These are phyloP conservation scores for Tachycineta bicolor DNA, from an alignment of 2,113 vertebrate genomes.

Conservation along the genomic window DNA sequence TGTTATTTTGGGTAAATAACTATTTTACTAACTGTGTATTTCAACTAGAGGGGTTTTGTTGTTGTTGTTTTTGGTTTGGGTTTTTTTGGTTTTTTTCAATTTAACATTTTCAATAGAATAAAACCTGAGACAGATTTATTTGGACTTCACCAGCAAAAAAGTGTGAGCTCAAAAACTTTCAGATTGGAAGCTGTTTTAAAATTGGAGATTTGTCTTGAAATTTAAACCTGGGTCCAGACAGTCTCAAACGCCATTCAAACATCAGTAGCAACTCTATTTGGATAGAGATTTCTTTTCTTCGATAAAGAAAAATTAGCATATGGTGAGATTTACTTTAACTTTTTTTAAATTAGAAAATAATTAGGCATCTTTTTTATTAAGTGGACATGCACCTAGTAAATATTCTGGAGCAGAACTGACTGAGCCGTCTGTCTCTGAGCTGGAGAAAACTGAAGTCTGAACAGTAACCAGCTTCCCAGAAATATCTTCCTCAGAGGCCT, in stretches of 20 bases:
- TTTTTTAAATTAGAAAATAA: not conserved
- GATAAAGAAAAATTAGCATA: not conserved
- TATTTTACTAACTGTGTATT: not conserved
- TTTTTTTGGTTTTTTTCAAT: not conserved
- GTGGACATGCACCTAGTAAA: not conserved
- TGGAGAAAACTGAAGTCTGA: not conserved
- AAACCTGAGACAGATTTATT: not conserved
- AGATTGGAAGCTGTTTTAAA: not conserved
- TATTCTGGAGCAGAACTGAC: not conserved
- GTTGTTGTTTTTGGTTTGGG: too few species aligned
- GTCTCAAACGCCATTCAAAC: not conserved
- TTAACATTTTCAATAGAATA: not conserved
- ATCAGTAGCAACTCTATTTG: not conserved
- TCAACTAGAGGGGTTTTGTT: not conserved
- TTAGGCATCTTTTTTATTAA: not conserved
- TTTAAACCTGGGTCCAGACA: not conserved
- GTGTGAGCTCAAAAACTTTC: not conserved
- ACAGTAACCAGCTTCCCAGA: slow-evolving; percentile 13
- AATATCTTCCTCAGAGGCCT: slow-evolving; percentile 59
- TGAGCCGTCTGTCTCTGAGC: not conserved
- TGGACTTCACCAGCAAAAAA: not conserved
- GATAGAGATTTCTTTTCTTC: not conserved
- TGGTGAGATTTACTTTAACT: not conserved
- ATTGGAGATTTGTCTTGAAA: not conserved
- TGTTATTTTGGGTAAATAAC: not conserved